Evolutionary conservation across 2,113 vertebrate species (phyloP), one percentile per base, ranked within the genome.

Genomic region (Meles meles): DNA sequence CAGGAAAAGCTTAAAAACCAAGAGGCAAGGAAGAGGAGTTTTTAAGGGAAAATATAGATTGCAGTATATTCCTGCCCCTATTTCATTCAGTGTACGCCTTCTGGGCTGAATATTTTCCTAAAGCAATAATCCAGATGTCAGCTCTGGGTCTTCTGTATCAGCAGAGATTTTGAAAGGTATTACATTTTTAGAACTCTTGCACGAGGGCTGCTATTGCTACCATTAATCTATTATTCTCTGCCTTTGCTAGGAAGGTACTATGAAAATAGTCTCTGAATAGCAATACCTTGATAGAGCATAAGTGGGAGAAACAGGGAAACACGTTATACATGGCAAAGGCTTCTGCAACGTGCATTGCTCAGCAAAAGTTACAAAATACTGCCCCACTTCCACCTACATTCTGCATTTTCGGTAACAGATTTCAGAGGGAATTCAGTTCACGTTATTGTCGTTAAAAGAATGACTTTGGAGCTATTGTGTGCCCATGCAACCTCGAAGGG

Each of bases 61-160:
- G 18, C 34, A 15, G 61, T 83, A 71, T 83, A 91, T 94, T 88
- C 74, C 95, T 59, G 65, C 55, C 49, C 55, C 52, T 80, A 20
- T 91, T 97, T 96, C 88, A 95, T 95, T 96, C 84, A 83, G 37
- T 34, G 13, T 13, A 63, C 94, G 59, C 42, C 88, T 90, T 95
- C 88, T 86, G 85, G 88, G 94, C 29, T 88, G 90, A 95, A 89
- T 96, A 76, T 96, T 95, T 97, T 96, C 74, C 85, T 94, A 93
- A 86, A 96, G 91, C 85, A 97, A 97, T 98, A 97, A 91, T 96
- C 97, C 74, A 80, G 61, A 71, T 94, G 93, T 95, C 82, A 89
- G 89, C 8, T 1, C 42, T 76, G 37, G 47, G 72, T 15, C 61
- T 86, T 82, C 39, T 65, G 29, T 83, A 92, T 91, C 85, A 94